phyloP scores from a whole-genome alignment of 2,797 vertebrate genomes.

The Melanitta fusca region DNA sequence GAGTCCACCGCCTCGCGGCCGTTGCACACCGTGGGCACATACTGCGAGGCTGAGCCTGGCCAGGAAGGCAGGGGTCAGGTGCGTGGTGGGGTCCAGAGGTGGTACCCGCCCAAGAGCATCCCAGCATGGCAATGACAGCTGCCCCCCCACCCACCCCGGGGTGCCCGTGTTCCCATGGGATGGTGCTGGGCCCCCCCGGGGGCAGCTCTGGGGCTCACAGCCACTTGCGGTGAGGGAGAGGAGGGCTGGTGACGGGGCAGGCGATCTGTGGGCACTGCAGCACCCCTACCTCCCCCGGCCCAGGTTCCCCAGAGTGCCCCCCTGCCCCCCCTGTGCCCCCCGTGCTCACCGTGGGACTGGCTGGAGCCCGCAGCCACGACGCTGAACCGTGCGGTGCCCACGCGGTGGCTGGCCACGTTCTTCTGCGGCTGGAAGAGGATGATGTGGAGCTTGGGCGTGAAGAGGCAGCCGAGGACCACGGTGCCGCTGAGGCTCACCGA shows the following conservation, averaged over 20 bases:
- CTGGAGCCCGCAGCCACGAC: conserved; percentile 87
- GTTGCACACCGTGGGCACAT: conserved; percentile 95
- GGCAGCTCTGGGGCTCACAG: neutral
- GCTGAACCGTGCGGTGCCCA: conserved; percentile 89
- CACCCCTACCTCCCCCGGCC: neutral
- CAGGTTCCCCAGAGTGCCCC: neutral
- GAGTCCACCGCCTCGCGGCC: conserved; percentile 97
- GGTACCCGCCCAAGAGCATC: neutral
- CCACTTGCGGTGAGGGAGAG: neutral
- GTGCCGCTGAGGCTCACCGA: conserved; percentile 97
- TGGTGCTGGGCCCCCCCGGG: neutral
- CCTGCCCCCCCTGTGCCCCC: neutral
- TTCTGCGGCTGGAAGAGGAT: conserved; percentile 99
- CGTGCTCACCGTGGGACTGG: conserved; percentile 87
- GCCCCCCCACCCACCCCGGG: too few species aligned
- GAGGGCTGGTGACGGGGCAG: neutral
- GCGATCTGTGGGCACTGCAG: neutral
- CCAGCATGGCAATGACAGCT: accelerated
- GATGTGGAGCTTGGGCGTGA: conserved; percentile 96
- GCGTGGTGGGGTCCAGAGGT: neutral
- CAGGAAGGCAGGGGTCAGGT: conserved; percentile 1
- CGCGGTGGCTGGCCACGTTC: conserved; percentile 91
- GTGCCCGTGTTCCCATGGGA: accelerated
- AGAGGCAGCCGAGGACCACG: conserved; percentile 97
- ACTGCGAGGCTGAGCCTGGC: conserved; percentile 91